Percentiles rank a stretch among this genome's conserved stretches.
Conservation (phyloP, 2,888 invertebrate species). For the Drosophila colorata region DNA sequence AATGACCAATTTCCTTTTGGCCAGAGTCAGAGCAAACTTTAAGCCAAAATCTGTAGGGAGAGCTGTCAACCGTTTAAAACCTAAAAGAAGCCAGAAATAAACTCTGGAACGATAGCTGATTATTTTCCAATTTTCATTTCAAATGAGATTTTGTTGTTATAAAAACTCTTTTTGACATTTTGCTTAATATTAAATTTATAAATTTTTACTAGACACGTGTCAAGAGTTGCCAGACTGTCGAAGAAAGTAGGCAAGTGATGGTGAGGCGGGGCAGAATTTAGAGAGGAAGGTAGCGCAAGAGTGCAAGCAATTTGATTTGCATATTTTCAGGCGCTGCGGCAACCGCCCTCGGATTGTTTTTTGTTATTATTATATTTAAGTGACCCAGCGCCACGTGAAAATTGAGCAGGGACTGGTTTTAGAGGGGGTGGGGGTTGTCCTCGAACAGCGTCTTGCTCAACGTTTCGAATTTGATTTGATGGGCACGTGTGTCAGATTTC, state of each 20-base stretch:
- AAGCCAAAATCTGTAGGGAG: conserved; percentile 27
- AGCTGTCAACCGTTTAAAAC: conserved; percentile 26
- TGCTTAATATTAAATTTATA: conserved; percentile 38
- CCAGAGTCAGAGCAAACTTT: conserved; percentile 37
- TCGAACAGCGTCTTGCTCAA: conserved; percentile 27
- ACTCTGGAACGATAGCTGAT: conserved; percentile 6
- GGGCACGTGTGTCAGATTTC: conserved; percentile 64
- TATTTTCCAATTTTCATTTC: conserved; percentile 32
- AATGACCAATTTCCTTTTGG: conserved; percentile 79
- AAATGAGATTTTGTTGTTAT: background rate
- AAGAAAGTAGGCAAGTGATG: background rate
- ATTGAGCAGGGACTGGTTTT: background rate
- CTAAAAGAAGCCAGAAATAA: background rate
- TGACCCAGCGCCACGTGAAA: conserved; percentile 37
- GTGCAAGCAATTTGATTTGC: conserved; percentile 47
- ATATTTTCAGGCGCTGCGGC: conserved; percentile 32
- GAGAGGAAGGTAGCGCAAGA: background rate
- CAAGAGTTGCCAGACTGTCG: conserved; percentile 23
- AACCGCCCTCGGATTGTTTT: conserved; percentile 8
- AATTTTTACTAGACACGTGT: conserved; percentile 63
- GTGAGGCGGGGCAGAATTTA: background rate
- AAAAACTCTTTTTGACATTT: conserved; percentile 33
- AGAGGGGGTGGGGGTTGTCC: conserved; percentile 2
- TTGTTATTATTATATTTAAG: conserved; percentile 41
- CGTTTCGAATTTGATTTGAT: conserved; percentile 50